phyloP scores from a whole-genome alignment of 2,888 invertebrate genomes.

The Diarsia dahlii region DNA sequence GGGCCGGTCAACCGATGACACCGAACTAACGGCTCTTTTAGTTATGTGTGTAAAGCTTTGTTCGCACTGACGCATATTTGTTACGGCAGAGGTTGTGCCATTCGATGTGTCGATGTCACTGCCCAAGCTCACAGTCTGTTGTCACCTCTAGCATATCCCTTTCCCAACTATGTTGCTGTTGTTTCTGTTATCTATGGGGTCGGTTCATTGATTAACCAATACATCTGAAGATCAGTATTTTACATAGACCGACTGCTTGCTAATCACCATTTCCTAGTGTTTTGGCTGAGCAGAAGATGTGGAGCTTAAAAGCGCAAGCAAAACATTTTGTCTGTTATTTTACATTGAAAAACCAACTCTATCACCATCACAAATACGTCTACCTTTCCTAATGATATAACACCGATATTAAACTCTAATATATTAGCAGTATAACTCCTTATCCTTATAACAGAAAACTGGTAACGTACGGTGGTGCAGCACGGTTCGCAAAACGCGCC shows the following conservation, averaged over 20 bases:
- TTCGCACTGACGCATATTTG: neutral
- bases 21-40: conserved; percentile 49
- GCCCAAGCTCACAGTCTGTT: too few species aligned
- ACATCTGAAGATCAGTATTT: too few species aligned
- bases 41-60: conserved; percentile 14
- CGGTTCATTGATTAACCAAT: too few species aligned
- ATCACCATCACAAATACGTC: neutral
- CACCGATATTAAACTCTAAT: neutral
- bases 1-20: conserved; percentile 55
- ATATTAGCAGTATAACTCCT: conserved; percentile 36
- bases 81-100: neutral
- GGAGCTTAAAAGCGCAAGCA: neutral
- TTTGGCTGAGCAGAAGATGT: neutral
- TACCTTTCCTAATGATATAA: neutral
- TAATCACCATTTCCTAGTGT: neutral
- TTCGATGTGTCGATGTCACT: neutral
- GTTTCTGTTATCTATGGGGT: too few species aligned
- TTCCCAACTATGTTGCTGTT: neutral
- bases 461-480: conserved; percentile 49
- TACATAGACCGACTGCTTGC: too few species aligned
- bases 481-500: conserved; percentile 52
- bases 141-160: too few species aligned
- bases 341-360: neutral
- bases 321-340: neutral
- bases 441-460: conserved; percentile 49